Evolutionary conservation across 2,888 invertebrate genomes (phyloP), one percentile per base, ranked within the genome.

Genomic region (Xanthorhoe designata): DNA sequence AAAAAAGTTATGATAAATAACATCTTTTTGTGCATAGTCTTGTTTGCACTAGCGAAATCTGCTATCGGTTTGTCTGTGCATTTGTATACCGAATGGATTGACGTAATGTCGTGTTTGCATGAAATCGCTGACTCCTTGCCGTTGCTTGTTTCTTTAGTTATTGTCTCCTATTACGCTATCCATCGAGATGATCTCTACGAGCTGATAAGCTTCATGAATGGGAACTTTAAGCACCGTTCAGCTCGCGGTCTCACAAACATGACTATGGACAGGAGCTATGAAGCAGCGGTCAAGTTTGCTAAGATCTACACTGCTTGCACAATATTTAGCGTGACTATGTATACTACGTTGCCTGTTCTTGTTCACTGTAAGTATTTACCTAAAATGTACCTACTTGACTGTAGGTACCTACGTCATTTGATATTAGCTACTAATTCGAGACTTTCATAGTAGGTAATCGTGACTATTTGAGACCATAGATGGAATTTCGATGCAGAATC

Each of bases 181-280:
- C 75, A 87, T 47, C 84, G 86, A 32, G 61, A 78, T 0, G 83
- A 90, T 2, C 72, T 92, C 45, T 87, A 90, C 42, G 80, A 81
- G 0, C 66, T 94, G 9, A 60, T 83, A 0, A 75, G 77, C 0
- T 91, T 76, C 67, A 88, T 92, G 84, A 85, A 87, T 53, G 64
- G 63, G 3, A 85, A 90, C 55, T 93, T 92, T 69, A 86, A 83
- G 72, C 86, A 84, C 61, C 83, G 81, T 61, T 93, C 94, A 0
- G 91, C 90, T 1, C 75, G 82, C 38, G 94, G 94, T 0, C 70
- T 92, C 42, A 90, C 90, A 0, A 90, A 90, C 55, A 90, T 91
- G 89, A 91, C 88, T 0, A 92, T 92, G 92, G 13, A 58, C 29
- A 68, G 72, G 0, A 88, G 91, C 47, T 91, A 86, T 45, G 70